Conservation (phyloP, 92 coral and sea anemone genomes). For the Zoanthus gigantus region DNA sequence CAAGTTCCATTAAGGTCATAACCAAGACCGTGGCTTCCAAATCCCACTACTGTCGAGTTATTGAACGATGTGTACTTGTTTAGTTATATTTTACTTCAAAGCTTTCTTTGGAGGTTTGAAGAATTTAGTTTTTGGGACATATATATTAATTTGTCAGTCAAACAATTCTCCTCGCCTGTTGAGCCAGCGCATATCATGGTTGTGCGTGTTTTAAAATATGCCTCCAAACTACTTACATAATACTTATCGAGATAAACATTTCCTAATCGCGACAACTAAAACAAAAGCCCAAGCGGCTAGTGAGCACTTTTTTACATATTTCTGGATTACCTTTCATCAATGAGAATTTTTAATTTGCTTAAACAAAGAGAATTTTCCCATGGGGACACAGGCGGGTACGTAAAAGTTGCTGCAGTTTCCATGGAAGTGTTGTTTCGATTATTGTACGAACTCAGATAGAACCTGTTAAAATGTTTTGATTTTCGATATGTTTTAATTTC, state of each 20-base stretch:
- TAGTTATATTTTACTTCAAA: too few relatives aligned
- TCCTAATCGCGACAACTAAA: background rate
- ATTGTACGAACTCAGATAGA: too few relatives aligned
- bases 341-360: constrained; percentile 24
- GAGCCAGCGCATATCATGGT: background rate
- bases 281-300: background rate
- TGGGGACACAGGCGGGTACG: background rate
- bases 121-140: background rate
- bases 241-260: constrained; percentile 1
- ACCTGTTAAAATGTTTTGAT: too few relatives aligned
- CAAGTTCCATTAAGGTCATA: background rate
- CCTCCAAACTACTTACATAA: background rate
- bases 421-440: background rate
- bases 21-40: too few relatives aligned
- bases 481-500: too few relatives aligned
- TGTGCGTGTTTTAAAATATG: background rate
- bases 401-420: background rate
- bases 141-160: background rate
- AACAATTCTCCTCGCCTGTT: background rate
- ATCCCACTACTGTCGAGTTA: background rate
- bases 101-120: background rate
- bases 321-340: constrained; percentile 18
- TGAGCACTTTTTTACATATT: constrained; percentile 21
- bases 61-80: too few relatives aligned
- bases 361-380: constrained; percentile 17